phyloP scores from a whole-genome alignment of 2,113 vertebrate species.

The Ariopsis seemanni region DNA sequence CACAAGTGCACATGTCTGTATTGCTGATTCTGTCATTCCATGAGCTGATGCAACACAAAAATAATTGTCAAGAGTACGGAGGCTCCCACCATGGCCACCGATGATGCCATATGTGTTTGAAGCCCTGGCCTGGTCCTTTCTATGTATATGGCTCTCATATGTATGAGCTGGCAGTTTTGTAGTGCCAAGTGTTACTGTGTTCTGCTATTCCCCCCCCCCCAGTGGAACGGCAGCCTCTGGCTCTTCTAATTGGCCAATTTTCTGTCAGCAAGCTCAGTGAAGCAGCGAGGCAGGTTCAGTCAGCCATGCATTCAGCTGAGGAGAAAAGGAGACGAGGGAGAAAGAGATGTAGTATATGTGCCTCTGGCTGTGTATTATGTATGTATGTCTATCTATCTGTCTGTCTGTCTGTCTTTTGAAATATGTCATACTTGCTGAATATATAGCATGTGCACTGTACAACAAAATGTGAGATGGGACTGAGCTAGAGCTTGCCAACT shows the following conservation, averaged over 20 bases:
- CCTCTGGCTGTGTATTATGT: background rate
- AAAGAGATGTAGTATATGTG: background rate
- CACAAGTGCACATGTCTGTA: constrained; percentile 16
- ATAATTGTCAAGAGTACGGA: background rate
- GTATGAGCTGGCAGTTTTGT: constrained; percentile 26
- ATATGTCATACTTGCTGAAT: constrained; percentile 1
- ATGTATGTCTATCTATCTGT: background rate
- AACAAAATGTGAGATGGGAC: background rate
- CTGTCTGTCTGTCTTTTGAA: background rate
- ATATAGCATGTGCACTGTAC: background rate
- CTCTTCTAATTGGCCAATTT: constrained; percentile 60
- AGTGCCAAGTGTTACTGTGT: constrained; percentile 3
- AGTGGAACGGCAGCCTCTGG: constrained; percentile 27
- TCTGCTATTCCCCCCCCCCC: background rate
- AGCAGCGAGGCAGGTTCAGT: constrained; percentile 56
- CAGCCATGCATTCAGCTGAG: constrained; percentile 49
- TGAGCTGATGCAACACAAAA: constrained; percentile 25
- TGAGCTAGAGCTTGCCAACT: background rate
- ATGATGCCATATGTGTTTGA: background rate
- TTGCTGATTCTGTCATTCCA: constrained; percentile 12
- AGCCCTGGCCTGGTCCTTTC: background rate
- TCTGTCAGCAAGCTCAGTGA: constrained; percentile 52
- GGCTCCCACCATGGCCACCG: background rate
- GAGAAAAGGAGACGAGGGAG: background rate
- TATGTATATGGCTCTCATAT: constrained; percentile 3